Conservation (phyloP, 2,888 invertebrate species). For the Desoria tigrina region DNA sequence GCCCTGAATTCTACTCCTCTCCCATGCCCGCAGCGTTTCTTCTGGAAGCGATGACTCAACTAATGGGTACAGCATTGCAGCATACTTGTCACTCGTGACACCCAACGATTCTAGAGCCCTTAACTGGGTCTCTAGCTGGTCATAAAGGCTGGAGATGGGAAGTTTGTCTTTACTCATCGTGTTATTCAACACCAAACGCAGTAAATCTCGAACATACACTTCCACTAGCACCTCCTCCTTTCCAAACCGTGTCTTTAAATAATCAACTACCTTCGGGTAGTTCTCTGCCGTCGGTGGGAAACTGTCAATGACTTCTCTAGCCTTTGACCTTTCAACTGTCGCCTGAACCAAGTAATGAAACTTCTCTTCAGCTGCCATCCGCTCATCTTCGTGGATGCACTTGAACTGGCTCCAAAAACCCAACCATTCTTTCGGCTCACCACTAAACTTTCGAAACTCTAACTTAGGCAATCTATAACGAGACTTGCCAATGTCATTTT, state of each 20-base stretch:
- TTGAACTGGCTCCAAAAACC: conserved; percentile 52
- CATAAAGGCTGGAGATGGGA: conserved; percentile 25
- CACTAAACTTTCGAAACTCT: conserved; percentile 50
- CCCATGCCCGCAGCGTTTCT: conserved; percentile 53
- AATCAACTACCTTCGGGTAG: conserved; percentile 51
- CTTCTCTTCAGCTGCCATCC: conserved; percentile 26
- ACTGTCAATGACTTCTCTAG: conserved; percentile 47
- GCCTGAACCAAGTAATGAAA: conserved; percentile 50
- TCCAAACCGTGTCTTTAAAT: conserved; percentile 27
- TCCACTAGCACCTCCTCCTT: conserved; percentile 53
- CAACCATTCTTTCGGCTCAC: conserved; percentile 50
- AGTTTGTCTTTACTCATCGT: conserved; percentile 32
- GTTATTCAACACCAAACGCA: conserved; percentile 51
- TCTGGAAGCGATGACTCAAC: too few relatives aligned
- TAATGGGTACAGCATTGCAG: conserved; percentile 34
- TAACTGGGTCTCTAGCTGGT: conserved; percentile 28
- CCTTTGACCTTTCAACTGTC: conserved; percentile 41
- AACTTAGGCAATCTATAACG: conserved; percentile 40
- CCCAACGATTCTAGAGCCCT: conserved; percentile 34
- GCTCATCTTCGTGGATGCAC: conserved; percentile 49
- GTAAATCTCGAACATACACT: conserved; percentile 52
- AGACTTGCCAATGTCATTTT: too few relatives aligned
- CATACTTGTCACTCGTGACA: too few relatives aligned
- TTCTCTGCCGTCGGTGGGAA: conserved; percentile 45
- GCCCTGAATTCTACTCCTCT: conserved; percentile 13